A percentile compares a stretch with the other conserved stretches of the same genome.
Conservation (phyloP, 2,888 invertebrate species). For the Brachynemurus nebulosus region DNA sequence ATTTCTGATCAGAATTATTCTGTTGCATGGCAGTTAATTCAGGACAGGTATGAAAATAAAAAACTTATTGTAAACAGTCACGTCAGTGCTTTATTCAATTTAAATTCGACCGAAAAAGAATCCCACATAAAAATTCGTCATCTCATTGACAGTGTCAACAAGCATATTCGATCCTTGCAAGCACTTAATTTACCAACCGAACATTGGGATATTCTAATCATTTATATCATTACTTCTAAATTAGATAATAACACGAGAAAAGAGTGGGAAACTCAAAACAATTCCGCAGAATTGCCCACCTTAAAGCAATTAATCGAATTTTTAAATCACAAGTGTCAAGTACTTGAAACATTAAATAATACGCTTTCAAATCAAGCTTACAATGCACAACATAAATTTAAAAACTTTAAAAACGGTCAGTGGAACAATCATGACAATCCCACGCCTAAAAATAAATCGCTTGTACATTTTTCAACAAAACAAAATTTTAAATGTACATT, state of each 20-base stretch:
- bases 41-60: conserved; percentile 1
- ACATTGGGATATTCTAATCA: background rate
- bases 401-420: too few species aligned
- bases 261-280: background rate
- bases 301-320: background rate
- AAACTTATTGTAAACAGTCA: background rate
- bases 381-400: too few species aligned
- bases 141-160: background rate
- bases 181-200: background rate
- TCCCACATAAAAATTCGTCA: background rate
- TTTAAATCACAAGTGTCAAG: background rate
- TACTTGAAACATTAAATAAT: too few species aligned
- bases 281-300: background rate
- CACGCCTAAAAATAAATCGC: too few species aligned
- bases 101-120: background rate
- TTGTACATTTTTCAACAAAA: too few species aligned
- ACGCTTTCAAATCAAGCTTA: too few species aligned
- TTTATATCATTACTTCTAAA: conserved; percentile 4
- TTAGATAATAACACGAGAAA: background rate
- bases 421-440: too few species aligned
- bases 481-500: too few species aligned
- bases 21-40: conserved; percentile 2
- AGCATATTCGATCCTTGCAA: background rate
- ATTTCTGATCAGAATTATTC: conserved; percentile 9
- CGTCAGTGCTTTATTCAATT: background rate